Conservation (phyloP, 2,113 vertebrate species). For the Nannobrachium achirus region DNA sequence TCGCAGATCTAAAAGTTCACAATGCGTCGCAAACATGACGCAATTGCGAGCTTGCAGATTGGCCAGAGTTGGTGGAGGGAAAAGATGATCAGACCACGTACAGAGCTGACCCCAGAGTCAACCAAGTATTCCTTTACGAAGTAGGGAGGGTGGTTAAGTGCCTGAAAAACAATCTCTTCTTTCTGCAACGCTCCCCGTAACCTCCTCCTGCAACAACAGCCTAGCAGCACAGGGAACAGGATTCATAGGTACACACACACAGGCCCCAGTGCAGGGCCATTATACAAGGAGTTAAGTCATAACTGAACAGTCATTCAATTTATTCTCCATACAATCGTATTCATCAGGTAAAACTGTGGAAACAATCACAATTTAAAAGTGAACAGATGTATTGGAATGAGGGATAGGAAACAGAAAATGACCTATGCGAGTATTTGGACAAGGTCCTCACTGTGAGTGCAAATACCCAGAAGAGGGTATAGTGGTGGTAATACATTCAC, state of each 20-base stretch:
- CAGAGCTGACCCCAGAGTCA: no score
- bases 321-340: conserved; percentile 30
- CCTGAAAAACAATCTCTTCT: neutral
- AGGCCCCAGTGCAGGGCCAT: neutral
- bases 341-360: conserved; percentile 43
- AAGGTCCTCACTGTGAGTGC: conserved; percentile 39
- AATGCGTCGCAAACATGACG: no score
- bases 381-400: conserved; percentile 4
- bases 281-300: conserved; percentile 48
- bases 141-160: conserved; percentile 26
- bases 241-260: conserved; percentile 40
- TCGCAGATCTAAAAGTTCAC: no score
- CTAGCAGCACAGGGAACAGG: conserved; percentile 29
- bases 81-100: no score
- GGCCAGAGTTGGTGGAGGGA: no score
- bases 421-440: conserved; percentile 31
- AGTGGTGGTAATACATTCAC: conserved; percentile 40
- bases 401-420: neutral
- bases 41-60: no score
- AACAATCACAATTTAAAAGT: conserved; percentile 46
- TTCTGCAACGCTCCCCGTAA: conserved; percentile 9
- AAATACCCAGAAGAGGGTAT: conserved; percentile 36
- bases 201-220: conserved; percentile 40
- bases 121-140: no score
- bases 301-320: conserved; percentile 6